Percentiles rank a stretch among this genome's conserved stretches.
These are phyloP conservation scores for Bettongia penicillata DNA, from an alignment of 2,113 vertebrate species.

Conservation along the genomic window DNA sequence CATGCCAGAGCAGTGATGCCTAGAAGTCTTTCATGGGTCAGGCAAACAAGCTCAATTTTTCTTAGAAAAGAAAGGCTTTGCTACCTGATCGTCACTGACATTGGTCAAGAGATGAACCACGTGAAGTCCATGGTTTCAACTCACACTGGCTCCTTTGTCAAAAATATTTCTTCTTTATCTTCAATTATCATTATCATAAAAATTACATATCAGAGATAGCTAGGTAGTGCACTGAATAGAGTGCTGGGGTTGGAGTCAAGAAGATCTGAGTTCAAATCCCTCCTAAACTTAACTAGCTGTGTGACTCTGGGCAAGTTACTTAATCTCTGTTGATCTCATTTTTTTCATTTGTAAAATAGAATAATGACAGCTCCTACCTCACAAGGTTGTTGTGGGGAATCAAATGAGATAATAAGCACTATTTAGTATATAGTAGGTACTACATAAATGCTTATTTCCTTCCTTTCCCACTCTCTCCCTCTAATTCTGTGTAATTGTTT, in stretches of 20 bases:
- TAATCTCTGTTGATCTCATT: background rate
- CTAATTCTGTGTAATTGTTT: background rate
- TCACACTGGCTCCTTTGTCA: background rate
- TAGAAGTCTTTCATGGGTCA: conserved; percentile 37
- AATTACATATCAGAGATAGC: background rate
- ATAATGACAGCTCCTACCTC: background rate
- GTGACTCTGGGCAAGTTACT: background rate
- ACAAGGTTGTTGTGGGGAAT: background rate
- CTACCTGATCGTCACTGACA: conserved; percentile 30
- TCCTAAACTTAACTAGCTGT: background rate
- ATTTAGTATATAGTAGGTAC: background rate
- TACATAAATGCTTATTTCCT: background rate
- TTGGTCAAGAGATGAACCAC: conserved; percentile 7
- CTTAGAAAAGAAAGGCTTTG: conserved; percentile 45
- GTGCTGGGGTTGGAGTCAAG: background rate
- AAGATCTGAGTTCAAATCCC: background rate
- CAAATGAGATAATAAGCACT: background rate
- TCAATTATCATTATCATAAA: background rate
- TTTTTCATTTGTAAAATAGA: background rate
- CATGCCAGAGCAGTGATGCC: conserved; percentile 49
- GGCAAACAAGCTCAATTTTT: conserved; percentile 35
- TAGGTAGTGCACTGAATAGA: background rate
- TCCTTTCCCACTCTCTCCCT: background rate
- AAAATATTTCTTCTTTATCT: background rate
- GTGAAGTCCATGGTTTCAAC: conserved; percentile 13